Evolutionary conservation across 1,140 invertebrate genomes (phyloP).

Genomic region (Neotoxoptera formosana): DNA sequence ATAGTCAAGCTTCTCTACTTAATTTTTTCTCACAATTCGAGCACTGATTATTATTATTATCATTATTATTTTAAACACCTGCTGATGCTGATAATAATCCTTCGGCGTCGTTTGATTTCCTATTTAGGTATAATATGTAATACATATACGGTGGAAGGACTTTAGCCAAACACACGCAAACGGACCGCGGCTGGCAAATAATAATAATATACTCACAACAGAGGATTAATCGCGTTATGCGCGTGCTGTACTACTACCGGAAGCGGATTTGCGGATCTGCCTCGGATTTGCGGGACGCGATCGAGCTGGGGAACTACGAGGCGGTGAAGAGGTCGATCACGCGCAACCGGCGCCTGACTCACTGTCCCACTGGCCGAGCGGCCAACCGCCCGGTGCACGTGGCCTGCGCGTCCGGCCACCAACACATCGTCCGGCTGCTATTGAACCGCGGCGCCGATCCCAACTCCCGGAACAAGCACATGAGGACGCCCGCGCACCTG

Average conservation of each 20-base stretch:
- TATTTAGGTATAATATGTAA: no score
- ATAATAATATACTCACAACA: no score
- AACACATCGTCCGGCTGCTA: conserved; percentile 1
- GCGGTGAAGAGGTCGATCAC: background rate
- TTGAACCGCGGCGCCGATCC: conserved; percentile 22
- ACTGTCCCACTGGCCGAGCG: background rate
- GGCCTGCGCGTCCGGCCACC: background rate
- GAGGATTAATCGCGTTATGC: background rate
- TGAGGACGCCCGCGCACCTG: background rate
- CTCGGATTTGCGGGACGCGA: background rate
- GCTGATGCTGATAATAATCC: no score
- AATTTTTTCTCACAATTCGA: no score
- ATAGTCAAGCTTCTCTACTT: no score
- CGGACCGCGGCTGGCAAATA: no score
- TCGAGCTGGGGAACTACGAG: background rate
- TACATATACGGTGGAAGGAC: no score
- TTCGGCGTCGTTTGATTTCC: no score
- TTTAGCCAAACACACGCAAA: no score
- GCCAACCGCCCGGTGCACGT: conserved; percentile 5
- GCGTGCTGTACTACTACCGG: background rate
- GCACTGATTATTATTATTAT: no score
- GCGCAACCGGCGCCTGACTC: background rate
- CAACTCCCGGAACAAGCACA: background rate
- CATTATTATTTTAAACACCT: no score
- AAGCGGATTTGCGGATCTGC: background rate